Percentiles rank a stretch among this genome's conserved stretches.
phyloP scores from a whole-genome alignment of 1,140 invertebrate species.

The Drosophila persimilis region DNA sequence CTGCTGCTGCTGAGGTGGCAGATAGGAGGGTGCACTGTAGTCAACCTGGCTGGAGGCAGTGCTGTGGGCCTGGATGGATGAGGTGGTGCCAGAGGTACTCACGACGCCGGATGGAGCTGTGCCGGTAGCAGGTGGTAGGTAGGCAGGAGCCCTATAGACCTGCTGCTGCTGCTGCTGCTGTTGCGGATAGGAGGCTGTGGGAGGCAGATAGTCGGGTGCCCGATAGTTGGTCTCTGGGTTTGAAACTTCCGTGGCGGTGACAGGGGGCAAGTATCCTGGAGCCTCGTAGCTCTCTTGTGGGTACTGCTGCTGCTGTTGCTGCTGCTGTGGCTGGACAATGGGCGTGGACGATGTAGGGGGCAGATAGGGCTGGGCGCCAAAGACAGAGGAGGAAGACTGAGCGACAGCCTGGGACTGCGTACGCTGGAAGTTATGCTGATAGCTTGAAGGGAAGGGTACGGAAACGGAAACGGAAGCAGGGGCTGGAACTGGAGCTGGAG shows the following conservation, averaged over 20 bases:
- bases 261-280: conserved; percentile 27
- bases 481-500: conserved; percentile 2
- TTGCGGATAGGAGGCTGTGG: conserved; percentile 19
- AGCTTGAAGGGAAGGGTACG: conserved; percentile 72
- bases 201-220: conserved; percentile 59
- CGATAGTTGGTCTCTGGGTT: conserved; percentile 41
- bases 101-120: conserved; percentile 4
- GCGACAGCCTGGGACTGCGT: conserved; percentile 8
- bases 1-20: conserved; percentile 52
- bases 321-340: conserved; percentile 17
- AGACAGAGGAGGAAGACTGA: conserved; percentile 10
- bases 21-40: conserved; percentile 51
- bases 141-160: conserved; percentile 32
- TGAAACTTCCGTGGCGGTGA: conserved; percentile 17
- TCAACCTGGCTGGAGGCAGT: conserved; percentile 7
- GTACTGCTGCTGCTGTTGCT: conserved; percentile 28
- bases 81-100: background rate
- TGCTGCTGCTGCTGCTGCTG: conserved; percentile 26
- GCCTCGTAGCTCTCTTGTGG: conserved; percentile 33
- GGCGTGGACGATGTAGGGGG: conserved; percentile 43
- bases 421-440: conserved; percentile 68
- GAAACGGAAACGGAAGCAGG: conserved; percentile 13
- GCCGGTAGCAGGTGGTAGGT: conserved; percentile 27
- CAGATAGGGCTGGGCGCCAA: conserved; percentile 37
- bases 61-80: conserved; percentile 10